phyloP scores from a whole-genome alignment of 2,113 vertebrate species.

The Catagonus wagneri region DNA sequence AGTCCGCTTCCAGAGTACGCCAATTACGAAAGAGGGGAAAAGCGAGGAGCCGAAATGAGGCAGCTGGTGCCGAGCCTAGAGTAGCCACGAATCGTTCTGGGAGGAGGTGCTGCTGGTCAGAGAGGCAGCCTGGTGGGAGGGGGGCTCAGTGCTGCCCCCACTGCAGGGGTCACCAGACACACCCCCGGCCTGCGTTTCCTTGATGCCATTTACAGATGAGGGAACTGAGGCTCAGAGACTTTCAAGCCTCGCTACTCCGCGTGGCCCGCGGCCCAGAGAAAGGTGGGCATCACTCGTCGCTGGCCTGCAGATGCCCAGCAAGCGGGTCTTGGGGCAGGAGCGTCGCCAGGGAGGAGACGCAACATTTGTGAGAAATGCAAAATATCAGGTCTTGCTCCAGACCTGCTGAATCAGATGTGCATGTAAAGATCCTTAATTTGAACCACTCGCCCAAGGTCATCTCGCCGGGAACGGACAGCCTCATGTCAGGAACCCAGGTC shows the following conservation, averaged over 20 bases:
- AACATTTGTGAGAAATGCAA: background rate
- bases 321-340: background rate
- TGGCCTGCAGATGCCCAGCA: fast-evolving
- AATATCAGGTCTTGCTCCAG: too few species aligned
- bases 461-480: fast-evolving
- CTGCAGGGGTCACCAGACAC: fast-evolving
- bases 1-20: background rate
- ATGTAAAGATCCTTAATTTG: background rate
- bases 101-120: background rate
- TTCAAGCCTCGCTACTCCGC: background rate
- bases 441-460: background rate
- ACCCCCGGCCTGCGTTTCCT: background rate
- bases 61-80: background rate
- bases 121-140: background rate
- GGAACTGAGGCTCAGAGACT: background rate
- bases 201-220: background rate
- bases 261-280: background rate
- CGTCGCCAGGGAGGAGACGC: background rate
- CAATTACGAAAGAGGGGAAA: background rate
- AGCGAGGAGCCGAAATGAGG: background rate
- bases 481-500: background rate
- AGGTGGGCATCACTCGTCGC: fast-evolving
- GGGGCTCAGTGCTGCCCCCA: background rate
- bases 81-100: background rate
- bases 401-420: background rate